Percentiles rank a stretch among this genome's conserved stretches.
Conservation (phyloP, 2,113 vertebrate species). For the Rissa tridactyla region DNA sequence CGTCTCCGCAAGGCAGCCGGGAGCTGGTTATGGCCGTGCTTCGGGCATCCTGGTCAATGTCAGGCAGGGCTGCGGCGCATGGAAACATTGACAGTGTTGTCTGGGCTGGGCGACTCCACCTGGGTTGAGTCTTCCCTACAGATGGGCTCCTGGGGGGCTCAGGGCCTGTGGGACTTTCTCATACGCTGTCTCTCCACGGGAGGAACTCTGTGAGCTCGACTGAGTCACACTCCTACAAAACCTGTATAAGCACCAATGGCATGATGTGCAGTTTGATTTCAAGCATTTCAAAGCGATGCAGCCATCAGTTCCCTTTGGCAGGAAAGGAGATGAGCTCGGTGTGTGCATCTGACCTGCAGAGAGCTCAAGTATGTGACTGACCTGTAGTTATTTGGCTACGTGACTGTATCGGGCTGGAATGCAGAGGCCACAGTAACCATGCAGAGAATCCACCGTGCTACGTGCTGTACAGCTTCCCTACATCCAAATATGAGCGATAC, state of each 20-base stretch:
- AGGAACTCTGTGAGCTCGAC: not conserved
- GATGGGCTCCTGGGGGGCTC: not conserved
- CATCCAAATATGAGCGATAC: not conserved
- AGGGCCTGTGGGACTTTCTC: not conserved
- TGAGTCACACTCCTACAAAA: not conserved
- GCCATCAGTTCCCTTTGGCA: not conserved
- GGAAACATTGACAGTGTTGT: rapidly evolving
- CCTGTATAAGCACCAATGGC: not conserved
- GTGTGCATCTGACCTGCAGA: not conserved
- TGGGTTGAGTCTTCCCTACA: not conserved
- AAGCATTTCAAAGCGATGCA: not conserved
- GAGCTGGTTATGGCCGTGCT: rapidly evolving
- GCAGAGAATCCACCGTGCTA: not conserved
- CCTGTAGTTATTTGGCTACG: rapidly evolving
- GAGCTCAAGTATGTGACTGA: not conserved
- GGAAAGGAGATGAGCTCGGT: not conserved
- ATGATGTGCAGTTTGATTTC: not conserved
- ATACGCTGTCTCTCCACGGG: rapidly evolving
- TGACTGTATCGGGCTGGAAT: rapidly evolving
- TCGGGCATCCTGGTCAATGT: not conserved
- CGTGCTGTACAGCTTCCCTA: not conserved
- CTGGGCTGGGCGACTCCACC: not conserved
- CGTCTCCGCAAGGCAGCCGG: too few relatives aligned
- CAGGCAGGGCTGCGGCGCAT: not conserved
- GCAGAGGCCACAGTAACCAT: not conserved